phyloP scores from a whole-genome alignment of 2,888 invertebrate genomes.

The Conistra vaccinii region DNA sequence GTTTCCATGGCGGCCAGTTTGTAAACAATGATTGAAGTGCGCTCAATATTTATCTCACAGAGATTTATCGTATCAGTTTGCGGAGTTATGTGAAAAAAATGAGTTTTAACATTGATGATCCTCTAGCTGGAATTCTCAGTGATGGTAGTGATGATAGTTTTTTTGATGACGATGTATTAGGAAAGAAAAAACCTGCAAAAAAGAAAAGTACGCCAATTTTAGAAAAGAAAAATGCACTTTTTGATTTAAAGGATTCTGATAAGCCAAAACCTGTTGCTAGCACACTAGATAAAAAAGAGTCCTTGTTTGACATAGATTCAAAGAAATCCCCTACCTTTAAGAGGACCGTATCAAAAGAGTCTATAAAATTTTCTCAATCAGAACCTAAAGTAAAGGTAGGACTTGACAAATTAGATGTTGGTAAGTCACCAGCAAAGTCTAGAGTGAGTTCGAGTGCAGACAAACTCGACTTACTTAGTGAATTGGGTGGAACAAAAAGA shows the following conservation, averaged over 20 bases:
- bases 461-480: constrained; percentile 80
- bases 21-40: constrained; percentile 70
- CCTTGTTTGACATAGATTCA: constrained; percentile 71
- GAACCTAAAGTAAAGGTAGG: constrained; percentile 71
- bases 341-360: constrained; percentile 78
- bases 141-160: constrained; percentile 94
- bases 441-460: constrained; percentile 77
- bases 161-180: constrained; percentile 91
- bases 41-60: constrained; percentile 27
- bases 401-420: constrained; percentile 63
- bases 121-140: constrained; percentile 92
- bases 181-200: constrained; percentile 83
- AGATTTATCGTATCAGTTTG: constrained; percentile 28
- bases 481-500: constrained; percentile 75
- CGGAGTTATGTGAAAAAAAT: constrained; percentile 71
- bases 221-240: constrained; percentile 84
- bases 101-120: constrained; percentile 92
- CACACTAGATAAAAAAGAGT: constrained; percentile 71
- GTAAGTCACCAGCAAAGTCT: constrained; percentile 79
- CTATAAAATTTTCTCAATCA: constrained; percentile 71
- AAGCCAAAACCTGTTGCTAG: constrained; percentile 67
- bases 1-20: constrained; percentile 83
- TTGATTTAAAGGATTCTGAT: constrained; percentile 79
- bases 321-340: constrained; percentile 76
- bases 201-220: constrained; percentile 77